phyloP scores from a whole-genome alignment of 2,888 invertebrate species.

The Drosophila hawaiiensis region DNA sequence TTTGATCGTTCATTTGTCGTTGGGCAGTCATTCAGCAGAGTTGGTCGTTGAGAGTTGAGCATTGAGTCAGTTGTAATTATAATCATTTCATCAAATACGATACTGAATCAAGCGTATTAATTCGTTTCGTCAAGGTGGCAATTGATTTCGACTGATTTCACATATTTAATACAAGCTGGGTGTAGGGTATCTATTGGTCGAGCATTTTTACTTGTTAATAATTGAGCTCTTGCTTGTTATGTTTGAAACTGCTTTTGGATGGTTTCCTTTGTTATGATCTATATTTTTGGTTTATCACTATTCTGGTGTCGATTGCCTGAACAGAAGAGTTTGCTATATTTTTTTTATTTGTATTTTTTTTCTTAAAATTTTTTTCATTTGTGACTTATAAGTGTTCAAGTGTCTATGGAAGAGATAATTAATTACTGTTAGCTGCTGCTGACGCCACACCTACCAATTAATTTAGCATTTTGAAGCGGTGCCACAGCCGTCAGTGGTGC shows the following conservation, averaged over 20 bases:
- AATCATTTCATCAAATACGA: neutral
- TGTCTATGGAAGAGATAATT: constrained; percentile 65
- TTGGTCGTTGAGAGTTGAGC: neutral
- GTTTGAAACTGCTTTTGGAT: neutral
- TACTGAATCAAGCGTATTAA: neutral
- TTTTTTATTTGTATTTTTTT: neutral
- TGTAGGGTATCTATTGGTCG: neutral
- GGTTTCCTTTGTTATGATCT: neutral
- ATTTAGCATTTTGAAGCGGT: constrained; percentile 59
- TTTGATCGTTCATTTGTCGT: neutral
- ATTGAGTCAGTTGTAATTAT: neutral
- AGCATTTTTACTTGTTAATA: neutral
- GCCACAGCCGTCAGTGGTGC: constrained; percentile 58
- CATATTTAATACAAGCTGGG: neutral
- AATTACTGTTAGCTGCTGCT: constrained; percentile 76
- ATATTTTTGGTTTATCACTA: neutral
- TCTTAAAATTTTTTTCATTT: neutral
- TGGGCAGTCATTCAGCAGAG: neutral
- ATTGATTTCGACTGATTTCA: neutral
- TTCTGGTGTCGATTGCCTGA: neutral
- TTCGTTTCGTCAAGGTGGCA: neutral
- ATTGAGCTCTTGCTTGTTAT: neutral
- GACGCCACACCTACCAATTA: constrained; percentile 79
- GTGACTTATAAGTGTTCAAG: constrained; percentile 19
- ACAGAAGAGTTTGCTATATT: neutral